Evolutionary conservation across 2,113 vertebrate species (phyloP).

Genomic region (Perccottus glenii): DNA sequence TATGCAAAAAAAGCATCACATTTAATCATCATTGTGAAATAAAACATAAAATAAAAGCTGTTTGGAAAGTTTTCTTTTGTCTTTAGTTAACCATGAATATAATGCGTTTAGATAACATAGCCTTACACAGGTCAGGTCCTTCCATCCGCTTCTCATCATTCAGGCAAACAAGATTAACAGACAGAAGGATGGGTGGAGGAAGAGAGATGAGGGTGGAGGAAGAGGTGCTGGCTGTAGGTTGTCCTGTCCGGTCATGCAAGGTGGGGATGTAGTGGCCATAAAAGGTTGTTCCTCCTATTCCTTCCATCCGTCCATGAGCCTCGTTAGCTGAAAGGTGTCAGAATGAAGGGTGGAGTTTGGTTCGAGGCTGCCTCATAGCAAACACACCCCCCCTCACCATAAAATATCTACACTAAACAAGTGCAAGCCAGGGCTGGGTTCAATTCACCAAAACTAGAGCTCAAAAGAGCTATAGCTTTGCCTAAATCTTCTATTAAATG

Average conservation of each 20-base stretch:
- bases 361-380: conserved; percentile 83
- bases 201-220: conserved; percentile 54
- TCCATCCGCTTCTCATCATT: conserved; percentile 81
- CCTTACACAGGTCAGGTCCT: conserved; percentile 85
- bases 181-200: conserved; percentile 75
- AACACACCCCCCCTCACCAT: conserved; percentile 72
- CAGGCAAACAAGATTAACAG: conserved; percentile 80
- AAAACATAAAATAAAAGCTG: conserved; percentile 92
- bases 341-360: conserved; percentile 99
- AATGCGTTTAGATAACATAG: conserved; percentile 92
- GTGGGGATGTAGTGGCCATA: conserved; percentile 82
- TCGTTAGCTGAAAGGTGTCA: conserved; percentile 99
- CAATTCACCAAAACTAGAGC: conserved; percentile 49
- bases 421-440: conserved; percentile 57
- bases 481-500: too few relatives aligned
- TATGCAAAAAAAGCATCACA: conserved; percentile 86
- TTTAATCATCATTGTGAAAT: conserved; percentile 87
- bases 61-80: conserved; percentile 81
- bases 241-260: conserved; percentile 68
- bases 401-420: conserved; percentile 60
- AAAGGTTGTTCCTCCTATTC: conserved; percentile 75
- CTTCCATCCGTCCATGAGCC: conserved; percentile 87
- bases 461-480: not conserved
- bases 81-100: conserved; percentile 88
- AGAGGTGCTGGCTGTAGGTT: conserved; percentile 43